These are phyloP conservation scores for Stratiomys singularior DNA, from an alignment of 2,888 invertebrate genomes.

Conservation along the genomic window DNA sequence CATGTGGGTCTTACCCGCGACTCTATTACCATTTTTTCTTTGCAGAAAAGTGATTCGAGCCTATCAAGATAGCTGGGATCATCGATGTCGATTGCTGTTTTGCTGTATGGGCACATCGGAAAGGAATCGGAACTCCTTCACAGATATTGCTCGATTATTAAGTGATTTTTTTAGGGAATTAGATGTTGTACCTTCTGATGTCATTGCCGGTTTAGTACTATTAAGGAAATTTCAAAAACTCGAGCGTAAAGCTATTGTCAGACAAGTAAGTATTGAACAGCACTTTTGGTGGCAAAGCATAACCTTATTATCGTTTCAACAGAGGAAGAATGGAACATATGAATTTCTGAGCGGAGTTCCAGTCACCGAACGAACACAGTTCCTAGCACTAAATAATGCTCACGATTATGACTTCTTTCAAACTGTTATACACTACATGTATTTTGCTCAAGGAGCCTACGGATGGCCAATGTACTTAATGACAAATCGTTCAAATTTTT, in stretches of 20 bases:
- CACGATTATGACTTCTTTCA: constrained; percentile 75
- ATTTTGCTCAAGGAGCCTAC: constrained; percentile 85
- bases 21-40: constrained; percentile 53
- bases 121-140: constrained; percentile 81
- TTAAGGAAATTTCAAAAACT: constrained; percentile 83
- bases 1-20: background rate
- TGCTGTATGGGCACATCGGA: constrained; percentile 85
- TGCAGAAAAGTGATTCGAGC: constrained; percentile 84
- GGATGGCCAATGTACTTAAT: constrained; percentile 90
- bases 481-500: constrained; percentile 76
- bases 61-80: constrained; percentile 90
- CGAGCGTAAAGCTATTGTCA: constrained; percentile 78
- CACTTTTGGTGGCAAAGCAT: background rate
- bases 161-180: constrained; percentile 89
- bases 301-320: constrained; percentile 55
- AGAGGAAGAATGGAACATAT: constrained; percentile 83
- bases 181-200: constrained; percentile 89
- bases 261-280: constrained; percentile 67
- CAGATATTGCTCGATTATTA: constrained; percentile 83
- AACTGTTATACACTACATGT: constrained; percentile 83
- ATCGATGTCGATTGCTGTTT: constrained; percentile 81
- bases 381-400: constrained; percentile 80
- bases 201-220: constrained; percentile 84
- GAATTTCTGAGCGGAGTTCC: constrained; percentile 88
- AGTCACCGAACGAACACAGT: constrained; percentile 82